Conservation (phyloP, 2,797 vertebrate species). For the Cyprinella venusta region DNA sequence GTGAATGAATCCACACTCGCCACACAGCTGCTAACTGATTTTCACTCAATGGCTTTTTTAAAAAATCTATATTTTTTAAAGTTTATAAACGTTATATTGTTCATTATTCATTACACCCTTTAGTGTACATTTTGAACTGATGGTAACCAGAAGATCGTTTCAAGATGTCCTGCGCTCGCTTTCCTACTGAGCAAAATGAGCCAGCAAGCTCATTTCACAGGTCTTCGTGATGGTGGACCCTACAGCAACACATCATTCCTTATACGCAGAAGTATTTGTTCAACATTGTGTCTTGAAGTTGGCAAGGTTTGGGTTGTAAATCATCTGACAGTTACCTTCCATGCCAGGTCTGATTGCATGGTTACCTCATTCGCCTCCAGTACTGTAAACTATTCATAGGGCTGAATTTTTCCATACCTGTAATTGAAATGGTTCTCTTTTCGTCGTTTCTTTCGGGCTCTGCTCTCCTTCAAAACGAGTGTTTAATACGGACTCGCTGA, state of each 20-base stretch:
- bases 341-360: conserved; percentile 49
- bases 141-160: conserved; percentile 16
- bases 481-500: conserved; percentile 28
- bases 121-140: not conserved
- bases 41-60: not conserved
- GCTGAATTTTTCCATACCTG: conserved; percentile 48
- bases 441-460: conserved; percentile 18
- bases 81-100: conserved; percentile 17
- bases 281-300: conserved; percentile 39
- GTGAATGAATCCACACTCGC: not conserved
- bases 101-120: conserved; percentile 15
- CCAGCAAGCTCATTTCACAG: not conserved
- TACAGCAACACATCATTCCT: conserved; percentile 31
- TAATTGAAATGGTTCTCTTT: conserved; percentile 33
- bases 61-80: not conserved
- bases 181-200: conserved; percentile 13
- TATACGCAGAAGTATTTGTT: conserved; percentile 24
- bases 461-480: conserved; percentile 7
- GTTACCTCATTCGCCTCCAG: conserved; percentile 46
- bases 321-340: conserved; percentile 44
- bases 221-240: conserved; percentile 6
- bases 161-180: conserved; percentile 1
- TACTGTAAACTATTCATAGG: conserved; percentile 49
- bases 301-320: conserved; percentile 35
- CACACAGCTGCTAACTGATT: not conserved